Evolutionary conservation across 2,113 vertebrate species (phyloP).

Genomic region (Pseudopipra pipra): DNA sequence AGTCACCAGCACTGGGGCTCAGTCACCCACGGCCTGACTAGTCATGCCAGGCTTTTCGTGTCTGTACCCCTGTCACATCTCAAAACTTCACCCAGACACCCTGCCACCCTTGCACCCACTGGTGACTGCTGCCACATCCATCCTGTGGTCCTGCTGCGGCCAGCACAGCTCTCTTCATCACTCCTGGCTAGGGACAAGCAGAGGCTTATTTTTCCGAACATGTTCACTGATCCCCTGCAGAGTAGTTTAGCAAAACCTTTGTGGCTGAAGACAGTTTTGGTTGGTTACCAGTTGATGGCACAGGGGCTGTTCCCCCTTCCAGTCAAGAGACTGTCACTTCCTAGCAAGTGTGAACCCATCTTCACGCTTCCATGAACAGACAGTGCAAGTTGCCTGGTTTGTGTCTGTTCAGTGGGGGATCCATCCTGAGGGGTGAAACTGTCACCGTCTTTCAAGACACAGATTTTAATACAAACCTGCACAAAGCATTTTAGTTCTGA

Average conservation of each 20-base stretch:
- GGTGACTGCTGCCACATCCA: neutral
- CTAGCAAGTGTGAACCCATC: neutral
- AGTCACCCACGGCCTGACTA: accelerated
- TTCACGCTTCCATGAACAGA: neutral
- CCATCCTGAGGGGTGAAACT: neutral
- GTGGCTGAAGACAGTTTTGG: neutral
- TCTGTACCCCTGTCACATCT: neutral
- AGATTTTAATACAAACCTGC: neutral
- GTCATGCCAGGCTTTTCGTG: neutral
- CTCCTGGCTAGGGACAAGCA: neutral
- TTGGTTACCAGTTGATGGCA: neutral
- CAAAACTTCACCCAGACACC: neutral
- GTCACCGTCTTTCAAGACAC: neutral
- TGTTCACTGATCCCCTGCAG: neutral
- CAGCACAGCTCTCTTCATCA: neutral
- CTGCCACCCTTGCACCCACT: neutral
- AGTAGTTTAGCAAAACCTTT: neutral
- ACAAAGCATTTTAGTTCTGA: neutral
- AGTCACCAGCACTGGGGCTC: neutral
- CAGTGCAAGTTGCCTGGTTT: accelerated
- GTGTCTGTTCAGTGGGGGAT: neutral
- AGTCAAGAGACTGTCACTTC: neutral
- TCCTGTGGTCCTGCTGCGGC: neutral
- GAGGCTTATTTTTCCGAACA: neutral
- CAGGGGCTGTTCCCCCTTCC: neutral